Evolutionary conservation across 1,140 invertebrate genomes (phyloP), one percentile per base, ranked within the genome.

Genomic region (Drosophila varians): DNA sequence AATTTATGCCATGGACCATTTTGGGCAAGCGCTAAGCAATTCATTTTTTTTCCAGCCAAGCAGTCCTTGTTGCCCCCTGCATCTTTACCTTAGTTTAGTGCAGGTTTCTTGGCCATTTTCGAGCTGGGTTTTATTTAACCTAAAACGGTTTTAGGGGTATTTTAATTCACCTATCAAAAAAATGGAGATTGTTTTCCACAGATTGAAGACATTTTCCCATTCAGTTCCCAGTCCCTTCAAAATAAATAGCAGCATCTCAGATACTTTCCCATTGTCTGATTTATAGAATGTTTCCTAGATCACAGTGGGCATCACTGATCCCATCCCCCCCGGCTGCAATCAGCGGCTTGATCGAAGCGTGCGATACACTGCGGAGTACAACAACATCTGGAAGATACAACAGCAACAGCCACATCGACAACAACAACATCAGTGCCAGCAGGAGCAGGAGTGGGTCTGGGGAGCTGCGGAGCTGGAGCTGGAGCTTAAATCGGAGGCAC

Each of bases 1-100:
- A 87, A 87, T 87, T 87, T 87, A 87, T 87, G 82, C 82, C 77
- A 86, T 84, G 82, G 72, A 86, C 80, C 78, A 87, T 84, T 84
- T 84, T 71, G 82, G 82, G 56, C 60, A 73, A 84, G 76, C 74
- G 79, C 65, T 84, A 75, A 83, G 79, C 79, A 83, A 83, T 83
- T 83, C 79, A 83, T 83, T 83, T 83, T 83, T 34, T 64, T 64
- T 64, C 42, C 42, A 47, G 26, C 26, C n/a, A 16, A 45, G 25
- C 58, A 31, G 61, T 66, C 62, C 60, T 65, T 65, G 19, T 58
- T 25, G n/a, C 34, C 26, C 36, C 36, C 19, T n/a, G 1, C 12
- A 1, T 9, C n/a, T 14, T 7, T 7, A 11, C 6, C 31, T 26
- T 18, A 4, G 12, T 19, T 12, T 5, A 46, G 54, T 12, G 54